phyloP scores from a whole-genome alignment of 2,888 invertebrate species.

The Mesopsocus fuscifrons region DNA sequence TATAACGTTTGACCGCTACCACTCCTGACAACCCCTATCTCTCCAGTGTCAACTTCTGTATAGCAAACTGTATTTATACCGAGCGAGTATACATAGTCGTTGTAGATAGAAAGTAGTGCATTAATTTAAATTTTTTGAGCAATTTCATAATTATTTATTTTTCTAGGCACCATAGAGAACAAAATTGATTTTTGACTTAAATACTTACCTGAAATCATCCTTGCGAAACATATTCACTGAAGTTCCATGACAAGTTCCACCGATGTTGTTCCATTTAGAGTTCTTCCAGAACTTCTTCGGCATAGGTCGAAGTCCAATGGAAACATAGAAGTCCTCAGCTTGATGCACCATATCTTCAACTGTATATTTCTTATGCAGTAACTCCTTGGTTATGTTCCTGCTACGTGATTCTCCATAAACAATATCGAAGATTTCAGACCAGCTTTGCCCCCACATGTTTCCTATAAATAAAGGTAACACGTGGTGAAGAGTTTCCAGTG shows the following conservation, averaged over 20 bases:
- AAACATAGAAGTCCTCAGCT: conserved; percentile 26
- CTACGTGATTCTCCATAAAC: conserved; percentile 12
- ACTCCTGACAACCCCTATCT: too few species aligned
- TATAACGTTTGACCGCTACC: too few species aligned
- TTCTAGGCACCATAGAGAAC: too few species aligned
- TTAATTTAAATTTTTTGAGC: too few species aligned
- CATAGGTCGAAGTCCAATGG: conserved; percentile 25
- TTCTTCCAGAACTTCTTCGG: conserved; percentile 21
- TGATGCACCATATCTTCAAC: conserved; percentile 33
- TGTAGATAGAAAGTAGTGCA: too few species aligned
- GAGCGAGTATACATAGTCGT: too few species aligned
- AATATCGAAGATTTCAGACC: conserved; percentile 22
- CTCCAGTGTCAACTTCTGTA: too few species aligned
- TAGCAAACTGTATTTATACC: too few species aligned
- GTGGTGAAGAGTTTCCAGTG: too few species aligned
- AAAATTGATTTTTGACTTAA: too few species aligned
- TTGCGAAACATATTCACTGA: conserved; percentile 28
- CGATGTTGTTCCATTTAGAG: conserved; percentile 17
- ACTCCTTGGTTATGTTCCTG: conserved; percentile 28
- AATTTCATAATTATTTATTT: too few species aligned
- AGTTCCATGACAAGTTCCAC: conserved; percentile 26
- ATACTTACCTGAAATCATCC: conserved; percentile 27
- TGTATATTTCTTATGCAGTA: conserved; percentile 23
- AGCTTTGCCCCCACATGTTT: conserved; percentile 26
- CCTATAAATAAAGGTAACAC: conserved; percentile 18